Evolutionary conservation across 2,113 vertebrate genomes (phyloP).

Genomic region (Rhinoderma darwinii): DNA sequence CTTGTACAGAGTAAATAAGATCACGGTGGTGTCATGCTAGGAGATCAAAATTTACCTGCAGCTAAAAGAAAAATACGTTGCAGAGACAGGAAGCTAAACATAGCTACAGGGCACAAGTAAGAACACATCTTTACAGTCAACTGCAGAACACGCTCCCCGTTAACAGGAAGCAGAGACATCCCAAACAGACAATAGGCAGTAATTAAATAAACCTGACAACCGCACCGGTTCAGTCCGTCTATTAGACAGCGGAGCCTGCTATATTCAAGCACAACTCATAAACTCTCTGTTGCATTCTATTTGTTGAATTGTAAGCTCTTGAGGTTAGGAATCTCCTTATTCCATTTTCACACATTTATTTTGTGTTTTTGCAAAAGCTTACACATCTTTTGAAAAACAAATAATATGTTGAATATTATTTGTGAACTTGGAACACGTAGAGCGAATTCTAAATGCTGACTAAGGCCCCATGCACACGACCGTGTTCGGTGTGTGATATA

Average conservation of each 20-base stretch:
- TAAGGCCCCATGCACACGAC: neutral
- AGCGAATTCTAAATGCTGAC: too few relatives aligned
- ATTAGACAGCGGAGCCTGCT: neutral
- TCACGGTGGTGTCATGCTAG: constrained; percentile 55
- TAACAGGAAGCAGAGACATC: constrained; percentile 45
- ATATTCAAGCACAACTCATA: neutral
- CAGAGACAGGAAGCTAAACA: constrained; percentile 56
- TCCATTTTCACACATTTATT: neutral
- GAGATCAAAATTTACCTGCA: constrained; percentile 59
- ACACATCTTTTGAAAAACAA: neutral
- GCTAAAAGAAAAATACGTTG: constrained; percentile 56
- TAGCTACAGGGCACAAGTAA: constrained; percentile 54
- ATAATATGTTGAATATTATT: neutral
- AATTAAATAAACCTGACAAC: constrained; percentile 53
- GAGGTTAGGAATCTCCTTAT: neutral
- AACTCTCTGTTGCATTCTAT: neutral
- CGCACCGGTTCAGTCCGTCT: neutral
- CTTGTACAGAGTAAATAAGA: constrained; percentile 59
- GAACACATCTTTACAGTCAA: constrained; percentile 40
- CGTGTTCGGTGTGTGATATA: too few relatives aligned
- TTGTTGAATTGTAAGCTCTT: neutral
- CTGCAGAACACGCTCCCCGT: constrained; percentile 28
- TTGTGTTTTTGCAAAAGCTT: neutral
- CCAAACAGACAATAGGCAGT: constrained; percentile 39
- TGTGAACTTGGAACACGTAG: neutral